Evolutionary conservation across 2,888 invertebrate genomes (phyloP).

Genomic region (Pseudococcus longispinus): DNA sequence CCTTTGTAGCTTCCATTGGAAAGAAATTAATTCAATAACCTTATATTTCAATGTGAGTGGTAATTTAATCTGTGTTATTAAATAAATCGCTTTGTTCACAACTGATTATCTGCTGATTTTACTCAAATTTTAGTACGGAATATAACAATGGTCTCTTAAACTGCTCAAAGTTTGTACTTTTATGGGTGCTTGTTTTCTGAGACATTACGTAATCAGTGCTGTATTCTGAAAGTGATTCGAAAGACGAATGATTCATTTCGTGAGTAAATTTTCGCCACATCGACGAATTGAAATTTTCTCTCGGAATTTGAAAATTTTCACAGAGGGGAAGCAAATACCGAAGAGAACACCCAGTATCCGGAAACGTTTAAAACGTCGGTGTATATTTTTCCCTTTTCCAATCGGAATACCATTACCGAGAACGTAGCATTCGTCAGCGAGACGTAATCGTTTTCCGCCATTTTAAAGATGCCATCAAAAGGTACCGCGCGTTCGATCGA

Average conservation of each 20-base stretch:
- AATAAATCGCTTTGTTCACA: too few species aligned
- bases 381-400: not conserved
- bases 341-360: not conserved
- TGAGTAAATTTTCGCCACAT: not conserved
- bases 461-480: slow-evolving; percentile 31
- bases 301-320: not conserved
- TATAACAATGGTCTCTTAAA: too few species aligned
- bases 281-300: not conserved
- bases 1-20: too few species aligned
- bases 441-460: slow-evolving; percentile 21
- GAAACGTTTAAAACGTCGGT: slow-evolving; percentile 2
- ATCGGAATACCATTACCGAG: not conserved
- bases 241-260: not conserved
- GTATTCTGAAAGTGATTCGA: not conserved
- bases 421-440: not conserved
- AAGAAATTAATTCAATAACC: too few species aligned
- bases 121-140: too few species aligned
- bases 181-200: not conserved
- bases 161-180: not conserved
- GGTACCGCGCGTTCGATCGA: slow-evolving; percentile 21
- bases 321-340: not conserved
- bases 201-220: not conserved
- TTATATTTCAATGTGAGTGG: too few species aligned
- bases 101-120: too few species aligned
- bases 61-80: too few species aligned